Evolutionary conservation across 2,888 invertebrate species (phyloP).

Genomic region (Ophioninae sp.): DNA sequence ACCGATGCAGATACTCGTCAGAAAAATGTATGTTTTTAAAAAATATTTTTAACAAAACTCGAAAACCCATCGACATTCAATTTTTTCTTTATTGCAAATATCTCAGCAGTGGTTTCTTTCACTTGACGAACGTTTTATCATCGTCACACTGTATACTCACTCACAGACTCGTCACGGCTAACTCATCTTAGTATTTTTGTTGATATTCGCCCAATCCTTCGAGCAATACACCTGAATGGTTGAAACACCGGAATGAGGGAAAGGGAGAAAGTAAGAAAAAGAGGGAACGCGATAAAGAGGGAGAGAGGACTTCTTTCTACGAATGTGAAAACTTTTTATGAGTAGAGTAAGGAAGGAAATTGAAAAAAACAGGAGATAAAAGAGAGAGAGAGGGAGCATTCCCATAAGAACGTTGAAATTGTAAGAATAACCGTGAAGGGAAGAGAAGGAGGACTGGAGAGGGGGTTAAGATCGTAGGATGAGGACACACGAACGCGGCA

Average conservation of each 20-base stretch:
- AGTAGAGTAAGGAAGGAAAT: constrained; percentile 26
- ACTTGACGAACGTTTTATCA: too few relatives aligned
- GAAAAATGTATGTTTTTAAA: too few relatives aligned
- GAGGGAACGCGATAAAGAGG: background rate
- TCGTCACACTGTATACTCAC: too few relatives aligned
- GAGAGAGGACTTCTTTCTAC: constrained; percentile 32
- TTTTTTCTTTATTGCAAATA: too few relatives aligned
- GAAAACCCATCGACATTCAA: too few relatives aligned
- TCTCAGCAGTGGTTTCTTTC: too few relatives aligned
- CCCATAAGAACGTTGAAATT: constrained; percentile 57
- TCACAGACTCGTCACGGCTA: constrained; percentile 29
- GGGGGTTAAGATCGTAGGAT: constrained; percentile 5
- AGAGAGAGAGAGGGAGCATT: constrained; percentile 40
- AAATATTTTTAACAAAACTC: too few relatives aligned
- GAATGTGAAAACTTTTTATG: constrained; percentile 60
- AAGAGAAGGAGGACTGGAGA: background rate
- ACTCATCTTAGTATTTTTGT: constrained; percentile 46
- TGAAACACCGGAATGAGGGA: background rate
- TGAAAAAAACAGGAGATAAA: constrained; percentile 43
- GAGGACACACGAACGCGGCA: constrained; percentile 45
- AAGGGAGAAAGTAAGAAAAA: background rate
- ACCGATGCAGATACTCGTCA: too few relatives aligned
- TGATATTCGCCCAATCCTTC: constrained; percentile 30
- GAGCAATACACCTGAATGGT: constrained; percentile 30
- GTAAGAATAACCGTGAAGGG: constrained; percentile 57